Conservation (phyloP, 2,113 vertebrate species). For the Peromyscus polionotus region DNA sequence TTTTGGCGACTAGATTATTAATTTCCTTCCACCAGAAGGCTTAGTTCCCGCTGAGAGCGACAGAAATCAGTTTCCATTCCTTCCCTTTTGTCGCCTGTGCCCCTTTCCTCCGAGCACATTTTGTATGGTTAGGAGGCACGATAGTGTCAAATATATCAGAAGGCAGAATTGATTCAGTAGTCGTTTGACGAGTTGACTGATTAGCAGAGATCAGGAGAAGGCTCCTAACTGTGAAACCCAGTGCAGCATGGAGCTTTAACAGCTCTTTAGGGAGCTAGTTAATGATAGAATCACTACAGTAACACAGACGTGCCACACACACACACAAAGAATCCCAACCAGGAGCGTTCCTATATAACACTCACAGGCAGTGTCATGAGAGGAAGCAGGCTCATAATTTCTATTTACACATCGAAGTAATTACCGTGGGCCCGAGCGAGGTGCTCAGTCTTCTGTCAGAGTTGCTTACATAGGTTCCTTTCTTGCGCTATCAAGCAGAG, state of each 20-base stretch:
- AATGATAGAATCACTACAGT: constrained; percentile 88
- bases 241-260: constrained; percentile 85
- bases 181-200: constrained; percentile 86
- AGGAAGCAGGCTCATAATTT: constrained; percentile 86
- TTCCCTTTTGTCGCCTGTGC: constrained; percentile 41
- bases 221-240: constrained; percentile 84
- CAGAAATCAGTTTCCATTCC: constrained; percentile 78
- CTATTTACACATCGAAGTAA: constrained; percentile 87
- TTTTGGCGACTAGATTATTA: constrained; percentile 70
- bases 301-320: constrained; percentile 81
- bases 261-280: constrained; percentile 88
- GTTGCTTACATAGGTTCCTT: constrained; percentile 80
- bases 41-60: constrained; percentile 58
- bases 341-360: constrained; percentile 81
- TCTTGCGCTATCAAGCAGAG: constrained; percentile 71
- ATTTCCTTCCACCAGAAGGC: constrained; percentile 79
- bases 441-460: constrained; percentile 77
- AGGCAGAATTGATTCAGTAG: constrained; percentile 86
- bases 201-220: constrained; percentile 87
- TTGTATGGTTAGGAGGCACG: constrained; percentile 83
- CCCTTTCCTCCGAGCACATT: constrained; percentile 60
- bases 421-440: constrained; percentile 82
- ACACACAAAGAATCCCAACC: constrained; percentile 68
- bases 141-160: constrained; percentile 86
- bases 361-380: constrained; percentile 79